Percentiles rank a stretch among this genome's conserved stretches.
These are phyloP conservation scores for Furcula furcula DNA, from an alignment of 2,888 invertebrate species.

Conservation along the genomic window DNA sequence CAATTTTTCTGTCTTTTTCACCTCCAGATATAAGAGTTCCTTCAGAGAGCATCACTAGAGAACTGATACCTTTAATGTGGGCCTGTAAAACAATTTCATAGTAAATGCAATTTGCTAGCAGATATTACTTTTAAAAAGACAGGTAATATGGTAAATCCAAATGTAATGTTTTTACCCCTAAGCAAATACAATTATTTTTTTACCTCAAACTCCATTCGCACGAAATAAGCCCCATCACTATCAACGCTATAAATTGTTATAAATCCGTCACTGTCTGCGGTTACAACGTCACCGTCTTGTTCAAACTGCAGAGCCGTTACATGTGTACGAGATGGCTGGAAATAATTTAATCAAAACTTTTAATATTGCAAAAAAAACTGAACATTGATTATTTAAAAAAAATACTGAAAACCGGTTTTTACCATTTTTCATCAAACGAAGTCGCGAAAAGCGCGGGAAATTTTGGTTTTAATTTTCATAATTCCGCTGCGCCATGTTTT, in stretches of 20 bases:
- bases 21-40: conserved; percentile 95
- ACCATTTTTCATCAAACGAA: too few species aligned
- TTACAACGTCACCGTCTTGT: conserved; percentile 95
- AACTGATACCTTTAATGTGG: conserved; percentile 93
- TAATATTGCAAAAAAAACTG: too few species aligned
- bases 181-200: not conserved
- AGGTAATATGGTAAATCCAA: too few species aligned
- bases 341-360: too few species aligned
- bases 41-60: conserved; percentile 93
- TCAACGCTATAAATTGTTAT: conserved; percentile 95
- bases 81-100: too few species aligned
- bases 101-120: too few species aligned
- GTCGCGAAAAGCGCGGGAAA: too few species aligned
- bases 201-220: conserved; percentile 92
- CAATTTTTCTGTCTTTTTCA: conserved; percentile 93
- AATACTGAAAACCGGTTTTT: too few species aligned
- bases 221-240: conserved; percentile 94
- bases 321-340: conserved; percentile 89
- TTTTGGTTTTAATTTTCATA: too few species aligned
- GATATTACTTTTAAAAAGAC: too few species aligned
- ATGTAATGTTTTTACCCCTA: not conserved
- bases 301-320: conserved; percentile 95
- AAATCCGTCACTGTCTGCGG: conserved; percentile 95
- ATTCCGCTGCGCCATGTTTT: too few species aligned
- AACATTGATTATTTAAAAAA: too few species aligned